phyloP scores from a whole-genome alignment of 2,888 invertebrate genomes.

The Polietes domitor region DNA sequence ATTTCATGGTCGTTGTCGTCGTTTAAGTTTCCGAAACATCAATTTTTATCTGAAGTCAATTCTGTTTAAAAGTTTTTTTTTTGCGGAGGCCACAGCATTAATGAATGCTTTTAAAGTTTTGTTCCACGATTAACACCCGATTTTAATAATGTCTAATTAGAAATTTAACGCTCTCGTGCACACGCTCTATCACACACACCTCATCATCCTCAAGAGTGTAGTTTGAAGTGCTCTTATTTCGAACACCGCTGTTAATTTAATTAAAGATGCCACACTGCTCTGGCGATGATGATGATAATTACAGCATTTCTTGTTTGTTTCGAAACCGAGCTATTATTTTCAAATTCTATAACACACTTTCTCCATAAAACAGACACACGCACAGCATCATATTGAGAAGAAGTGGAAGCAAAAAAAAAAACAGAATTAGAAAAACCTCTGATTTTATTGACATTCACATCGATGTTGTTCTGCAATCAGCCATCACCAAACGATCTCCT shows the following conservation, averaged over 20 bases:
- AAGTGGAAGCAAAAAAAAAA: no score
- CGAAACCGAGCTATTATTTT: constrained; percentile 18
- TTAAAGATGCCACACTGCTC: neutral
- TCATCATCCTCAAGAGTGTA: neutral
- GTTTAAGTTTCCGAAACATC: no score
- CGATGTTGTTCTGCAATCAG: constrained; percentile 21
- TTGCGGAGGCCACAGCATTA: no score
- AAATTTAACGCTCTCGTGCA: neutral
- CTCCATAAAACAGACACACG: neutral
- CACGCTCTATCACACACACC: neutral
- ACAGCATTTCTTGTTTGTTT: neutral
- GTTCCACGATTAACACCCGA: neutral
- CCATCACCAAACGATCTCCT: no score
- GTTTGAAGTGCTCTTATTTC: constrained; percentile 24
- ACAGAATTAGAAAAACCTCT: constrained; percentile 17
- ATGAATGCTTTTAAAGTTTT: no score
- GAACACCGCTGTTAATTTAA: constrained; percentile 24
- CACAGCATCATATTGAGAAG: neutral
- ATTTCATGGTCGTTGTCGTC: no score
- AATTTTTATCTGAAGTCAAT: no score
- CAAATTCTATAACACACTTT: constrained; percentile 4
- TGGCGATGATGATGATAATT: no score
- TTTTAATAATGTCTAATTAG: constrained; percentile 1
- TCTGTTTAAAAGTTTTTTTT: no score
- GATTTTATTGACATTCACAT: constrained; percentile 28